A percentile compares a stretch with the other conserved stretches of the same genome.
phyloP scores from a whole-genome alignment of 64 coral and sea anemone species.

The Pocillopora verrucosa region DNA sequence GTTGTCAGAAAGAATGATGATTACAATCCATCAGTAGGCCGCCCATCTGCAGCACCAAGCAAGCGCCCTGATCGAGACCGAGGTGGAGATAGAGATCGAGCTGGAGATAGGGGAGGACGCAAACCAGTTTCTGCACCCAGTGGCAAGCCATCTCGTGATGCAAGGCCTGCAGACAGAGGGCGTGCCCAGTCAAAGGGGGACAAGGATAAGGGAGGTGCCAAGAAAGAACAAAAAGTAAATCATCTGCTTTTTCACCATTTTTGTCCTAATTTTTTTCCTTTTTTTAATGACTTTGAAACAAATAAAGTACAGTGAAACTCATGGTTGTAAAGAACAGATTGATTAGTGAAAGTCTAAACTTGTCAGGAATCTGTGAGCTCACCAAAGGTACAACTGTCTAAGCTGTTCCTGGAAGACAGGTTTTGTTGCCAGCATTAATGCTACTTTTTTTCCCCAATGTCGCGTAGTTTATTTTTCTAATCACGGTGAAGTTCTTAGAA shows the following conservation, averaged over 20 bases:
- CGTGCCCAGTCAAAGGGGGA: slow-evolving; percentile 63
- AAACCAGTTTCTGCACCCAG: slow-evolving; percentile 46
- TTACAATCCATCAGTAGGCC: slow-evolving; percentile 64
- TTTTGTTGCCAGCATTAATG: too few species aligned
- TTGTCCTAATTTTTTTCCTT: background rate
- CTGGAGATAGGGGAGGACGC: slow-evolving; percentile 65
- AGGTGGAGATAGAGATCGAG: slow-evolving; percentile 57
- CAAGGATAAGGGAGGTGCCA: slow-evolving; percentile 69
- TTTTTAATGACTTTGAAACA: background rate
- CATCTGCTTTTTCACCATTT: too few species aligned
- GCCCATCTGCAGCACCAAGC: slow-evolving; percentile 52
- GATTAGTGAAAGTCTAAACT: too few species aligned
- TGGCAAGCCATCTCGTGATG: slow-evolving; percentile 71
- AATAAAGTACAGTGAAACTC: background rate
- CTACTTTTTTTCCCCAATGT: too few species aligned
- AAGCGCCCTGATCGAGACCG: slow-evolving; percentile 68
- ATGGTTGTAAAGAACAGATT: too few species aligned
- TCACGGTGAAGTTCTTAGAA: too few species aligned
- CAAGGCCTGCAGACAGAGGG: slow-evolving; percentile 37
- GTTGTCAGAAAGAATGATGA: slow-evolving; percentile 84
- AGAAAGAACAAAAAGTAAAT: slow-evolving; percentile 70
- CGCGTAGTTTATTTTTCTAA: too few species aligned
- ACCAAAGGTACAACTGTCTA: too few species aligned
- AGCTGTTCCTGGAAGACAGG: too few species aligned
- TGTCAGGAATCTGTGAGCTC: too few species aligned